Base-by-base conservation (phyloP, 2,113 vertebrate genomes). In the Lophotis ruficrista region DNA sequence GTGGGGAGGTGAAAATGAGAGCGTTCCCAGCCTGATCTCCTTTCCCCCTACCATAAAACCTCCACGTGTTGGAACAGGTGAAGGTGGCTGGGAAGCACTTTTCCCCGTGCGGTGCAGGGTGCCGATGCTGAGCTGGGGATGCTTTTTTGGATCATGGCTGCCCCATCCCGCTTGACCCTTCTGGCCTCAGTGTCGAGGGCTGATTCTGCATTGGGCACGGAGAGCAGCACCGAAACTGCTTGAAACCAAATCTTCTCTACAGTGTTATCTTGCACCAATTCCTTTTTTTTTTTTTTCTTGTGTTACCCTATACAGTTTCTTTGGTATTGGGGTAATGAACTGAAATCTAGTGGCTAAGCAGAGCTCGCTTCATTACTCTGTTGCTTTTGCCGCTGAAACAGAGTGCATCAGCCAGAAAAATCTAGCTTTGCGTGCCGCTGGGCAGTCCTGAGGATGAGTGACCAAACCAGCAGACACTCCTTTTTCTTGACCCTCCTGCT, bases 201-300 rank as follows among this genome's bases (percentile, higher is more conserved):
- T 41, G 24, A 33, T 88, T 4, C 56, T 47, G 6, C 5, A 1
- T 2, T 4, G 3, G 31, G 22, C 30, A 10, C 0, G 0, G 53
- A 43, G 50, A 73, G 30, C 33, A 17, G 33, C 3, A 3, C 61
- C 1, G 1, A 23, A 62, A 62, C 16, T 10, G 38, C 53, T 53
- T 69, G 79, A 77, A 93, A 83, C 38, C 35, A 47, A 10, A 57
- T 57, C 27, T 54, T 20, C 33, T 51, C 8, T 68, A 37, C 1
- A 38, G 11, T 10, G 23, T 57, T 45, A 9, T 33, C 66, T 87
- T 86, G 31, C 23, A 17, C 28, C 0, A 0, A 0, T 57, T 79
- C 28, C 35, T 20, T 58, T 57, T 53, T 57, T 28, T 33, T 31
- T 33, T 30, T 33, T 11, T 57, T 57, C 18, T 69, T 87, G 70